phyloP scores from a whole-genome alignment of 2,113 vertebrate genomes.

The Agapornis roseicollis region DNA sequence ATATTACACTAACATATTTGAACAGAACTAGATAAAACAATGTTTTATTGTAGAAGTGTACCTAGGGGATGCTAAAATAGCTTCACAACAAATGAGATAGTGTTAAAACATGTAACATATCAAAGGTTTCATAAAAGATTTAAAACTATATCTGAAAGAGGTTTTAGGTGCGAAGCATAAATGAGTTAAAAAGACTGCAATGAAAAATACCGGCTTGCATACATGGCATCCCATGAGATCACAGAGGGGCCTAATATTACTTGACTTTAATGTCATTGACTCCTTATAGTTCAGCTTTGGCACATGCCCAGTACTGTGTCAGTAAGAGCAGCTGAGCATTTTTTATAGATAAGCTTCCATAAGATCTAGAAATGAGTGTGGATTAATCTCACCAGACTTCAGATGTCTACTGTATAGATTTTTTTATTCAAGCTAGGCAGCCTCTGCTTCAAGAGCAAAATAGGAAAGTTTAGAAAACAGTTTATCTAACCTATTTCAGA shows the following conservation, averaged over 20 bases:
- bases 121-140: background rate
- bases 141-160: background rate
- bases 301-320: background rate
- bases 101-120: background rate
- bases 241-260: background rate
- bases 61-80: background rate
- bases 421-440: background rate
- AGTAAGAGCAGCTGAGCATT: background rate
- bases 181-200: background rate
- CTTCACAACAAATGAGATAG: background rate
- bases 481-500: background rate
- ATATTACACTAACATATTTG: background rate
- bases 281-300: background rate
- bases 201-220: background rate
- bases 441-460: background rate
- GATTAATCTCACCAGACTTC: background rate
- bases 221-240: background rate
- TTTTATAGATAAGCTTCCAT: background rate
- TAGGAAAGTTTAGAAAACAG: background rate
- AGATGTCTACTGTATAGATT: background rate
- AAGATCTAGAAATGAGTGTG: background rate
- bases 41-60: background rate
- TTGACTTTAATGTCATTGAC: background rate
- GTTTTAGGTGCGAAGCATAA: background rate
- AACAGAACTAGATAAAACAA: background rate